Conservation (phyloP, 2,888 invertebrate species). For the Dichetophora obliterata region DNA sequence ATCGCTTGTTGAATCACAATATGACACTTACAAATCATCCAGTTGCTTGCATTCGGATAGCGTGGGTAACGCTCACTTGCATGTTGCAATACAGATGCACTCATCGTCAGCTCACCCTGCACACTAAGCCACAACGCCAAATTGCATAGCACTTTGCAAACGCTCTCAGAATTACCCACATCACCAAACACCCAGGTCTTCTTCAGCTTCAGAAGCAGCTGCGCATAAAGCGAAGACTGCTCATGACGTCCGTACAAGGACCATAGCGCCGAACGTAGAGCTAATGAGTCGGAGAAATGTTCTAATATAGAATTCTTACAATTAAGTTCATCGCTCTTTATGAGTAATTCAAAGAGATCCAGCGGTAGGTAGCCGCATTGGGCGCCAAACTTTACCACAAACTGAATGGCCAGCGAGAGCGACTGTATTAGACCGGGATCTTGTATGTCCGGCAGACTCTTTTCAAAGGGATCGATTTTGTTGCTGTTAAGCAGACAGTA, state of each 20-base stretch:
- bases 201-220: conserved; percentile 82
- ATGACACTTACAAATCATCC: conserved; percentile 78
- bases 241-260: conserved; percentile 89
- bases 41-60: conserved; percentile 74
- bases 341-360: conserved; percentile 77
- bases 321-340: conserved; percentile 88
- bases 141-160: conserved; percentile 79
- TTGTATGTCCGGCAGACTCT: conserved; percentile 78
- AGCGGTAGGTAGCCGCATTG: conserved; percentile 66
- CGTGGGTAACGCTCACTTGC: conserved; percentile 77
- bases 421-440: conserved; percentile 79
- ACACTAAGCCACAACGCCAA: conserved; percentile 72
- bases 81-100: conserved; percentile 74
- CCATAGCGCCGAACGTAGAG: conserved; percentile 89
- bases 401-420: conserved; percentile 81
- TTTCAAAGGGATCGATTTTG: conserved; percentile 75
- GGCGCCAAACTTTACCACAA: conserved; percentile 83
- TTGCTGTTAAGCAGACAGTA: conserved; percentile 74
- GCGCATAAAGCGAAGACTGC: conserved; percentile 84
- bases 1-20: conserved; percentile 71
- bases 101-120: conserved; percentile 73
- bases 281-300: conserved; percentile 83
- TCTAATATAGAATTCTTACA: conserved; percentile 87
- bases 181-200: conserved; percentile 72
- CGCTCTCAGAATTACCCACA: conserved; percentile 77